Evolutionary conservation across 2,113 vertebrate species (phyloP), one percentile per base, ranked within the genome.

Genomic region (Sebastes fasciatus): DNA sequence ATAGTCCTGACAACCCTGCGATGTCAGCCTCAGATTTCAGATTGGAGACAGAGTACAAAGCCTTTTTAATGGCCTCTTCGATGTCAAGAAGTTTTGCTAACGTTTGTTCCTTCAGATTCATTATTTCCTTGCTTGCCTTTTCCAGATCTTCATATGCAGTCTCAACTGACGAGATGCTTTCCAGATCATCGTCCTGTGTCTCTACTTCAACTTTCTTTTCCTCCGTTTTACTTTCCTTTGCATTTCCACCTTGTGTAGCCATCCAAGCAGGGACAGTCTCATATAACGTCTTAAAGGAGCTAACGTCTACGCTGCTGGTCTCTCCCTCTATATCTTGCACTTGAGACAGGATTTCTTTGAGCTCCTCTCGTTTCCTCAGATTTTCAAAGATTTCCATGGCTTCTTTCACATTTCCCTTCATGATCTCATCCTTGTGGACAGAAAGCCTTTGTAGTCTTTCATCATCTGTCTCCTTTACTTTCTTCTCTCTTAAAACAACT

Each of bases 11-110:
- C 72, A 97, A 93, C 1, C 96, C 95, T 63, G 90, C 91, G 0
- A 96, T 96, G 58, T 97, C 97, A 4, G 96, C 94, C 78, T 98
- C 97, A n/a, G 97, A 97, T 86, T 98, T 97, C 45, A 99, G 95
- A 82, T 93, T 97, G 2, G 97, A 99, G 58, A 99, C 97, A 0
- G 98, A 98, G 85, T 95, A 98, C 54, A 99, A 94, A 14, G 96
- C 98, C 89, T 99, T 99, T 88, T 94, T 97, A 64, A 99, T 97
- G 1, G 97, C 95, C 62, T 98, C 96, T 90, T 99, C 97, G 0
- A 99, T 99, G 62, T 98, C 97, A 88, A 96, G 86, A 54, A 99
- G 96, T 83, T 96, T 97, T 21, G 96, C 95, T 57, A 99, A 91
- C 0, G 98, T 99, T 91, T 99, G 97, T 78, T 99, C 97, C 91